Percentiles rank a stretch among this genome's conserved stretches.
Evolutionary conservation across 2,888 invertebrate genomes (phyloP).

Genomic region (Flexamia atlantica): DNA sequence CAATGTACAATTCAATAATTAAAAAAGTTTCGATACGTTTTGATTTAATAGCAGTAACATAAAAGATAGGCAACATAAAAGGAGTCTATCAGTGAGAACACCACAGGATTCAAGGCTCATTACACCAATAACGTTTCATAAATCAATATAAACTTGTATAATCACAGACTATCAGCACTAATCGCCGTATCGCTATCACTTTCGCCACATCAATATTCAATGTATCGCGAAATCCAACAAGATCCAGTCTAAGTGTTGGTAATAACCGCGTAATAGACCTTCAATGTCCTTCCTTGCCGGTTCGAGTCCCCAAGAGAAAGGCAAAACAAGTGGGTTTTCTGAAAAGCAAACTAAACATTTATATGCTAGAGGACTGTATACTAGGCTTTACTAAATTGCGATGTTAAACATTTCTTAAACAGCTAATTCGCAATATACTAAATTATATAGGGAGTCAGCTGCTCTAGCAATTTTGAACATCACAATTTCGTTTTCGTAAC

Average conservation of each 20-base stretch:
- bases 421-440: too few relatives aligned
- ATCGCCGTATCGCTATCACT: slow-evolving; percentile 50
- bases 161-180: slow-evolving; percentile 36
- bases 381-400: too few relatives aligned
- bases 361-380: too few relatives aligned
- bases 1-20: too few relatives aligned
- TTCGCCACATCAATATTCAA: slow-evolving; percentile 58
- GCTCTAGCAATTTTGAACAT: too few relatives aligned
- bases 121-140: slow-evolving; percentile 37
- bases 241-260: slow-evolving; percentile 30
- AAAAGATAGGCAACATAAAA: neutral
- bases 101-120: slow-evolving; percentile 26
- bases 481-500: too few relatives aligned
- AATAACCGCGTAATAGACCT: slow-evolving; percentile 20
- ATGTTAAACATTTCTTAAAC: too few relatives aligned
- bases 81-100: slow-evolving; percentile 10
- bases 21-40: too few relatives aligned
- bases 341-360: too few relatives aligned
- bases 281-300: neutral
- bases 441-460: too few relatives aligned
- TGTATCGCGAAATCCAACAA: slow-evolving; percentile 49
- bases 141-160: slow-evolving; percentile 47
- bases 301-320: neutral
- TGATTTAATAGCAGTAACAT: too few relatives aligned
- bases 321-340: too few relatives aligned